Evolutionary conservation across 2,888 invertebrate species (phyloP).

Genomic region (Melanargia galathea): DNA sequence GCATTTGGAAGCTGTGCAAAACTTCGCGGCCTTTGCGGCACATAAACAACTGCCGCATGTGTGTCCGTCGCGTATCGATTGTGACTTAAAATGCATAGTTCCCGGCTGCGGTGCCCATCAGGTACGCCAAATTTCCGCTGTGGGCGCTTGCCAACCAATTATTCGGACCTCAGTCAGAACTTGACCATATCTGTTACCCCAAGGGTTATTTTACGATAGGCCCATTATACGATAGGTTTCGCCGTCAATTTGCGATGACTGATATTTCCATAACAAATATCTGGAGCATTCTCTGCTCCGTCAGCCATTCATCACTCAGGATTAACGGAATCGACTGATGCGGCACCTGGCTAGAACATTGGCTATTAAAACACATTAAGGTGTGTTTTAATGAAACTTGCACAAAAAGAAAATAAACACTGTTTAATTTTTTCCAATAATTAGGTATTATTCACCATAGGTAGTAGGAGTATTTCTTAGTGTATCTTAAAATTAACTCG

Average conservation of each 20-base stretch:
- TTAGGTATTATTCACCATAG: background rate
- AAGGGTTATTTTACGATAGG: too few relatives aligned
- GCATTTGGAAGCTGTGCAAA: constrained; percentile 76
- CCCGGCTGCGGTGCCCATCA: constrained; percentile 71
- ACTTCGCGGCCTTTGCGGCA: constrained; percentile 75
- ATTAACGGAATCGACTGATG: too few relatives aligned
- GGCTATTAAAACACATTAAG: too few relatives aligned
- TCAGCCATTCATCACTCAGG: too few relatives aligned
- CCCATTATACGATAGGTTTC: too few relatives aligned
- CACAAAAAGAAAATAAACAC: background rate
- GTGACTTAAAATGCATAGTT: constrained; percentile 77
- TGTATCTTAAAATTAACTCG: too few relatives aligned
- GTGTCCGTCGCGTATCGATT: constrained; percentile 74
- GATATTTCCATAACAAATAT: too few relatives aligned
- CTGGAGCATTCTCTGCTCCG: too few relatives aligned
- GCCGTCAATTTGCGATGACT: too few relatives aligned
- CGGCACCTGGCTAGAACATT: too few relatives aligned
- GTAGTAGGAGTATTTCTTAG: too few relatives aligned
- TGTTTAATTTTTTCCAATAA: background rate
- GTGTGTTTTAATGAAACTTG: background rate
- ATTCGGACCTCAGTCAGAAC: constrained; percentile 13
- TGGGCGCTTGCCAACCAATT: constrained; percentile 53
- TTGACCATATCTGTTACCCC: constrained; percentile 14
- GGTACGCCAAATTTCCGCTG: constrained; percentile 73
- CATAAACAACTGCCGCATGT: constrained; percentile 76